Evolutionary conservation across 1,140 invertebrate genomes (phyloP).

Genomic region (Zaprionus kolodkinae): DNA sequence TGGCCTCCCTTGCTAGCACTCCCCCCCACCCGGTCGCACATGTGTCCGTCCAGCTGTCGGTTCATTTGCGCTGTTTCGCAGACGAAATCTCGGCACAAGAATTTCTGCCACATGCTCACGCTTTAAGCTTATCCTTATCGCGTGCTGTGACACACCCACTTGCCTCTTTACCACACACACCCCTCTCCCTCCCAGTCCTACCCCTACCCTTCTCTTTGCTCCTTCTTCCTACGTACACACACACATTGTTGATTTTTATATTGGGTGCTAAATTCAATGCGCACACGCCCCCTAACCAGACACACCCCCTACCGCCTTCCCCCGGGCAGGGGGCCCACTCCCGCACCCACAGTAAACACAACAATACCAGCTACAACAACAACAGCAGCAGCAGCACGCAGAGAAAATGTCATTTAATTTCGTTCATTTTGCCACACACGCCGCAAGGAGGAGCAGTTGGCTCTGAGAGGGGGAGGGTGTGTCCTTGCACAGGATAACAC

Average conservation of each 20-base stretch:
- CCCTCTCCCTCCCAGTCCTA: background rate
- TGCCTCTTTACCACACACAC: background rate
- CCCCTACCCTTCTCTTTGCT: background rate
- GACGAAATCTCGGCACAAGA: slow-evolving; percentile 59
- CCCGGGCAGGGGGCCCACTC: background rate
- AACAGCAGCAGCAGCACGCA: slow-evolving; percentile 16
- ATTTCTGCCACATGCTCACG: slow-evolving; percentile 61
- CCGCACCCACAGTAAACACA: background rate
- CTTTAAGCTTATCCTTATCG: slow-evolving; percentile 62
- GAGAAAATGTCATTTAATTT: slow-evolving; percentile 70
- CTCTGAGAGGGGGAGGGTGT: slow-evolving; percentile 6
- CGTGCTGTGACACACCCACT: slow-evolving; percentile 34
- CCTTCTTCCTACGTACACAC: slow-evolving; percentile 4
- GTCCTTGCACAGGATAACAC: slow-evolving; percentile 67
- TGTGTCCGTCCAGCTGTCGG: slow-evolving; percentile 26
- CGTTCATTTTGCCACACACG: slow-evolving; percentile 36
- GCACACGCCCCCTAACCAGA: slow-evolving; percentile 20
- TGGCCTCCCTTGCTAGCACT: no score
- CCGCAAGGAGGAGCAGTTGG: background rate
- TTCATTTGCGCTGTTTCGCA: slow-evolving; percentile 47
- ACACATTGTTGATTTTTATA: slow-evolving; percentile 68
- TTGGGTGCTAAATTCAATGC: slow-evolving; percentile 64
- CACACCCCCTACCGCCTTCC: background rate
- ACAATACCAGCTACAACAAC: slow-evolving; percentile 14
- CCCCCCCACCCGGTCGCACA: background rate